Evolutionary conservation across 2,113 vertebrate genomes (phyloP).

Genomic region (Oreochromis aureus): DNA sequence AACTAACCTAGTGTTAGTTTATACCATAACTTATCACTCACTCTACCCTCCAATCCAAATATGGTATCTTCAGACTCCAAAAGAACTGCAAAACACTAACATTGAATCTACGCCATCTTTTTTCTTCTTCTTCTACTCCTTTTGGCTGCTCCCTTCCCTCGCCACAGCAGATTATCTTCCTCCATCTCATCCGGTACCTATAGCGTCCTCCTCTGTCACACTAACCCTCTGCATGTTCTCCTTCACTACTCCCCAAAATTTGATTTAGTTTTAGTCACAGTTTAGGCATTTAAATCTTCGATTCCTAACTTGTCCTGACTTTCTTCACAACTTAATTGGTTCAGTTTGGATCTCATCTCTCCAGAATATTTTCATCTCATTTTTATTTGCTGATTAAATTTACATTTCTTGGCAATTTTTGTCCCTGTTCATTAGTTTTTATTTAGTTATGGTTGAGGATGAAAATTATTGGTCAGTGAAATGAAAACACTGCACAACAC

Average conservation of each 20-base stretch:
- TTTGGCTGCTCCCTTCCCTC: background rate
- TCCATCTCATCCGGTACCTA: background rate
- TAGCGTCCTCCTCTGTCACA: background rate
- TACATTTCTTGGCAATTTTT: background rate
- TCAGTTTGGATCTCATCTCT: background rate
- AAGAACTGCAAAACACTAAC: background rate
- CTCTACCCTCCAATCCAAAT: background rate
- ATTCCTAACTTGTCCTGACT: background rate
- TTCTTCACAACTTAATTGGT: background rate
- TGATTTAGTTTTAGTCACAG: background rate
- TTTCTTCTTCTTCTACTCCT: background rate
- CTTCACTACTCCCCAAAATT: background rate
- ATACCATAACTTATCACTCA: background rate
- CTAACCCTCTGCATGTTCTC: background rate
- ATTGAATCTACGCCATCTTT: fast-evolving
- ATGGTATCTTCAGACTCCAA: background rate
- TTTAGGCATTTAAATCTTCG: background rate
- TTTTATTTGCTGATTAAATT: background rate
- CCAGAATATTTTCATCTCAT: background rate
- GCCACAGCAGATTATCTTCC: background rate
- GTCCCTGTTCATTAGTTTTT: background rate
- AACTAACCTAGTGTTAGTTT: background rate
- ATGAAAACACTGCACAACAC: background rate
- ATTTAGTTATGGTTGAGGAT: background rate
- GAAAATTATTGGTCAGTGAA: background rate